Conservation (phyloP, 1,140 invertebrate genomes). For the Brachionus manjavacas region DNA sequence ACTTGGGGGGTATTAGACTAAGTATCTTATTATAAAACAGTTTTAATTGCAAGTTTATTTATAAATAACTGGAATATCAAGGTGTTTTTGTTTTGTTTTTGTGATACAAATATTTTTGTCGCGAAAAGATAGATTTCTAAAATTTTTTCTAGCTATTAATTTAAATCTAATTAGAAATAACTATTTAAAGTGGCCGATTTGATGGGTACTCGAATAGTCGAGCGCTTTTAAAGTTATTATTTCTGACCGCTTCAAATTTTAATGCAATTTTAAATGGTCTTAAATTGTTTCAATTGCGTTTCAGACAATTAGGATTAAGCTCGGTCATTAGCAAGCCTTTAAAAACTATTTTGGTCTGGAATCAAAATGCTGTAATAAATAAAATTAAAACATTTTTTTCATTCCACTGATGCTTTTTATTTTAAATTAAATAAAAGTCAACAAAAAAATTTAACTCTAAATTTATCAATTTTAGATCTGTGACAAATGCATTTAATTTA, state of each 20-base stretch:
- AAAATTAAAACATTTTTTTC: not conserved
- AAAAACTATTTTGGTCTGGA: not conserved
- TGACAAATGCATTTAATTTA: not conserved
- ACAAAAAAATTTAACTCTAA: not conserved
- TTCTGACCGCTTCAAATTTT: not conserved
- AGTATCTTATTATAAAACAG: not conserved
- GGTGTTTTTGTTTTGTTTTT: constrained; percentile 3
- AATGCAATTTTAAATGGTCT: constrained; percentile 27
- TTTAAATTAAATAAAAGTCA: not conserved
- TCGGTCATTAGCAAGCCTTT: not conserved
- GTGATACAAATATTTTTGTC: constrained; percentile 3
- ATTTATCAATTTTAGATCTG: not conserved
- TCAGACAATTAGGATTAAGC: not conserved
- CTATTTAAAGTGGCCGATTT: constrained; percentile 3
- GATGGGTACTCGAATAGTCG: not conserved
- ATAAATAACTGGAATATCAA: constrained; percentile 21
- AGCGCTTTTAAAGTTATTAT: not conserved
- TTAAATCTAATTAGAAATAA: constrained; percentile 13
- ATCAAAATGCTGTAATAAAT: not conserved
- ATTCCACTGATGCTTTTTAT: not conserved
- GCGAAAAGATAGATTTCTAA: not conserved
- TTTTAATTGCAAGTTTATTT: constrained; percentile 17
- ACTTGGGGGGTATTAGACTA: not conserved
- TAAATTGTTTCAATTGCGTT: not conserved
- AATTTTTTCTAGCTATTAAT: not conserved